These are phyloP conservation scores for Sceloporus undulatus DNA, from an alignment of 2,113 vertebrate genomes.

Conservation along the genomic window DNA sequence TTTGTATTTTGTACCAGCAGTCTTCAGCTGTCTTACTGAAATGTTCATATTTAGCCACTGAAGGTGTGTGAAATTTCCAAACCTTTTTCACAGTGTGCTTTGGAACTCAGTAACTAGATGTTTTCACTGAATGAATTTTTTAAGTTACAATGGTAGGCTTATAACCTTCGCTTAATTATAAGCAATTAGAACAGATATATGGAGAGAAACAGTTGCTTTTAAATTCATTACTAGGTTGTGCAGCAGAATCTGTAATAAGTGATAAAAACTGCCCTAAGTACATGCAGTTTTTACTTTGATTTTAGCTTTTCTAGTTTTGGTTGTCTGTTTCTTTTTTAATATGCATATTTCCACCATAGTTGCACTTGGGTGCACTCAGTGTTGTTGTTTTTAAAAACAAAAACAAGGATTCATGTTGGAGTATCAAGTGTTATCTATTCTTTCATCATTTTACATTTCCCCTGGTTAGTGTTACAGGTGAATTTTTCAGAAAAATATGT, in stretches of 20 bases:
- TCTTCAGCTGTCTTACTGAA: neutral
- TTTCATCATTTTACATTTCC: neutral
- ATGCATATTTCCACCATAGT: neutral
- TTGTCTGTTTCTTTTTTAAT: neutral
- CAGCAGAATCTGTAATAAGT: neutral
- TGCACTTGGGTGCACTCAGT: neutral
- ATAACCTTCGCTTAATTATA: neutral
- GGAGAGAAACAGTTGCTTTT: neutral
- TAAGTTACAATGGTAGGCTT: neutral
- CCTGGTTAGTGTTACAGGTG: neutral
- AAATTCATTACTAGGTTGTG: neutral
- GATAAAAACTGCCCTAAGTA: neutral
- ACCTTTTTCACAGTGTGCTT: neutral
- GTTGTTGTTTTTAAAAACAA: neutral
- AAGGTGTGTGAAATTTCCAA: too few relatives aligned
- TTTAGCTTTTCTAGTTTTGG: neutral
- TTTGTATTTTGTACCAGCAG: neutral
- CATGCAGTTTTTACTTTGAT: neutral
- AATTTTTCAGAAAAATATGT: neutral
- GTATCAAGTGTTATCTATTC: neutral
- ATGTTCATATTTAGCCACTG: neutral
- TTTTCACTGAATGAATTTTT: neutral
- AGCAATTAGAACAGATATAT: neutral
- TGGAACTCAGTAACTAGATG: neutral
- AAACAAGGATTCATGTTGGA: neutral